phyloP scores from a whole-genome alignment of 2,797 vertebrate genomes.

The Lagorchestes hirsutus region DNA sequence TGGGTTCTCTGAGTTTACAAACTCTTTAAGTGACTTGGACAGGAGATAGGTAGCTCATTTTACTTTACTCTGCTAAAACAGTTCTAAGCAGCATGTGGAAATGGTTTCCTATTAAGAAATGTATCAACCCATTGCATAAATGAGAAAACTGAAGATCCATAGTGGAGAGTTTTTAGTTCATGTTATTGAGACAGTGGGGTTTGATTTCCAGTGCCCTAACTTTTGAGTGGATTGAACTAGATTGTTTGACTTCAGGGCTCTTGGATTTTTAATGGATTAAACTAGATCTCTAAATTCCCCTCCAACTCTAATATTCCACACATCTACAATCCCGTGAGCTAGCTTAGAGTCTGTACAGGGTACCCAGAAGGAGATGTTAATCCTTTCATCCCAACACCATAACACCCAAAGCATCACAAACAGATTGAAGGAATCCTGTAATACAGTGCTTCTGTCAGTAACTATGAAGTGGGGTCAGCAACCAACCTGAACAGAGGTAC shows the following conservation, averaged over 20 bases:
- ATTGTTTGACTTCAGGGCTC: neutral
- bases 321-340: neutral
- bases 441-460: constrained; percentile 16
- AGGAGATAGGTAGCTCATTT: constrained; percentile 9
- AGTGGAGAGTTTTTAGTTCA: neutral
- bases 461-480: neutral
- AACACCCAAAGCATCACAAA: constrained; percentile 22
- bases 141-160: constrained; percentile 17
- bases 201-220: neutral
- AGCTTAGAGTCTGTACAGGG: neutral
- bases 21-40: constrained; percentile 19
- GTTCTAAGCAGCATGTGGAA: constrained; percentile 34
- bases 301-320: neutral
- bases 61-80: constrained; percentile 44
- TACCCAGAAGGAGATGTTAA: neutral
- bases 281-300: neutral
- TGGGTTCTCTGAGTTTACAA: neutral
- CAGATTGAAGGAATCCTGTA: neutral
- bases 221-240: neutral
- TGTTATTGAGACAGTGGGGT: neutral
- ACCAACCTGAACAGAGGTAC: neutral
- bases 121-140: neutral
- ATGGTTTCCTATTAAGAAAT: constrained; percentile 34
- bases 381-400: constrained; percentile 4
- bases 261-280: neutral